Percentiles rank a stretch among this genome's conserved stretches.
phyloP scores from a whole-genome alignment of 2,797 vertebrate species.

The Gephyroberyx darwinii region DNA sequence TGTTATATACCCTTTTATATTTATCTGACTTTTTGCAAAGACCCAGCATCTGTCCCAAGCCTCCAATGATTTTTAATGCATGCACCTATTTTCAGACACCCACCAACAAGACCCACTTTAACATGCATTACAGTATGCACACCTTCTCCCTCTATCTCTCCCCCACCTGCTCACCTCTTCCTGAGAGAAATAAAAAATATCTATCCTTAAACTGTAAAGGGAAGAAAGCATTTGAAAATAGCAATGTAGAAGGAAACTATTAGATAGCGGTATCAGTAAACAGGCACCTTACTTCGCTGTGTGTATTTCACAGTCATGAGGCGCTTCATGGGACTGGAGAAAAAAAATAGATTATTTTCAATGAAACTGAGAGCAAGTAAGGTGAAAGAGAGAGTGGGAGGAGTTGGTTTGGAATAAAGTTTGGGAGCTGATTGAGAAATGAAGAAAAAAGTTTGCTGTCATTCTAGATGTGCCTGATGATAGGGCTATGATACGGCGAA shows the following conservation, averaged over 20 bases:
- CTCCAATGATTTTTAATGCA: no score
- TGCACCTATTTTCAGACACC: no score
- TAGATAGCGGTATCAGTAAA: slow-evolving; percentile 18
- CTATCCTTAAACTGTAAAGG: slow-evolving; percentile 1
- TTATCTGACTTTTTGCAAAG: no score
- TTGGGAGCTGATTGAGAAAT: neutral
- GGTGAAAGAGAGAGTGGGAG: neutral
- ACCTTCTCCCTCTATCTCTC: slow-evolving; percentile 9
- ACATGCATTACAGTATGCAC: no score
- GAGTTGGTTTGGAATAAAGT: slow-evolving; percentile 8
- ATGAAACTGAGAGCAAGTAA: slow-evolving; percentile 21
- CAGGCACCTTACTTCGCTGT: slow-evolving; percentile 5
- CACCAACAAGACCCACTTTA: no score
- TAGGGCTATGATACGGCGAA: slow-evolving; percentile 33
- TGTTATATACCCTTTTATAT: no score
- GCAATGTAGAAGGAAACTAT: slow-evolving; percentile 23
- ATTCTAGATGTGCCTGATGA: slow-evolving; percentile 39
- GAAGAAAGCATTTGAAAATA: slow-evolving; percentile 33
- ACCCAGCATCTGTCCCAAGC: no score
- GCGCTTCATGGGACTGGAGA: neutral
- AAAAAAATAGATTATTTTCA: neutral
- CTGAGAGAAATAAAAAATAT: slow-evolving; percentile 7
- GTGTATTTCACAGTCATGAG: neutral
- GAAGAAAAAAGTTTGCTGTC: slow-evolving; percentile 26
- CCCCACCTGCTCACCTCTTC: neutral